A percentile compares a stretch with the other conserved stretches of the same genome.
Evolutionary conservation across 1,140 invertebrate species (phyloP).

Genomic region (Linepithema humile): DNA sequence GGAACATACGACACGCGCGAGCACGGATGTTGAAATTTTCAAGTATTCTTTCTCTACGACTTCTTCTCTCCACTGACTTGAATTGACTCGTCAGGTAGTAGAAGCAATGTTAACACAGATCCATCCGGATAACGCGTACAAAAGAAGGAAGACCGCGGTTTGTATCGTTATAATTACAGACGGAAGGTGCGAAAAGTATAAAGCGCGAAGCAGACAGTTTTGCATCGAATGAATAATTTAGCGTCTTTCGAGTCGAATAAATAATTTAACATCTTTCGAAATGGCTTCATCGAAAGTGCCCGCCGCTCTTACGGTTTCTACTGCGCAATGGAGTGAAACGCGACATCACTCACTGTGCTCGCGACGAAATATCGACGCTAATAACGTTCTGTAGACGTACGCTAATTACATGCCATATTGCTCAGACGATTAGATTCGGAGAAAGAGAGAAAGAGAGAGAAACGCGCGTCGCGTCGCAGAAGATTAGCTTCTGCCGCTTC

Average conservation of each 20-base stretch:
- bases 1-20: conserved; percentile 43
- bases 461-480: neutral
- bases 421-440: neutral
- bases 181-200: neutral
- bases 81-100: neutral
- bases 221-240: neutral
- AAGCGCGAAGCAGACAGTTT: neutral
- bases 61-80: neutral
- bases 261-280: neutral
- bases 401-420: conserved; percentile 12
- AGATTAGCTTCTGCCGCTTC: conserved; percentile 25
- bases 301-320: neutral
- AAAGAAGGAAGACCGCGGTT: neutral
- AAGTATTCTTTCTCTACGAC: neutral
- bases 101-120: neutral
- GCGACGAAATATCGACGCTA: conserved; percentile 26
- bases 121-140: neutral
- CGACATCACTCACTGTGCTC: conserved; percentile 10
- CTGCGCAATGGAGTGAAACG: conserved; percentile 5
- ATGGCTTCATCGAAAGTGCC: neutral
- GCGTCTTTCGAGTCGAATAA: neutral
- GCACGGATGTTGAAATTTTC: conserved; percentile 31
- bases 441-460: neutral
- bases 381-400: conserved; percentile 26
- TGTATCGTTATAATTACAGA: neutral